Conservation (phyloP, 2,888 invertebrate species). For the Acronicta alni region DNA sequence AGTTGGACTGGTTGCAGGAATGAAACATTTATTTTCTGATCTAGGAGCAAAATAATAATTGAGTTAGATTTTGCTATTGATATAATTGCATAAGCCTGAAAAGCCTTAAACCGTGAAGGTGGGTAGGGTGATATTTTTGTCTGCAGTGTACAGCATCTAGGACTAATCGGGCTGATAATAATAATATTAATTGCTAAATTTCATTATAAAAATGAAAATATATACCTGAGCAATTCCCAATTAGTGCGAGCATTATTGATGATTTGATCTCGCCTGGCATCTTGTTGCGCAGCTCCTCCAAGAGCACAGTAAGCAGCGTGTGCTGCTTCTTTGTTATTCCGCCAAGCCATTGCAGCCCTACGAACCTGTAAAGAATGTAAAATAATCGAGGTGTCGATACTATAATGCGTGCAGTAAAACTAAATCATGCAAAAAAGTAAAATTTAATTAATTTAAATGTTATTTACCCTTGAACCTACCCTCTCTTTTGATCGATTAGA, state of each 20-base stretch:
- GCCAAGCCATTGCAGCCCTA: slow-evolving; percentile 94
- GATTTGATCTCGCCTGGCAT: slow-evolving; percentile 93
- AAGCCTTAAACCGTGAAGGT: too few species aligned
- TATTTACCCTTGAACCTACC: too few species aligned
- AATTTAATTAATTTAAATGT: too few species aligned
- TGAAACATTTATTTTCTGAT: slow-evolving; percentile 91
- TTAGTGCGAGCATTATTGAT: slow-evolving; percentile 96
- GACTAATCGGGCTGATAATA: too few species aligned
- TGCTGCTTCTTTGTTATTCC: slow-evolving; percentile 93
- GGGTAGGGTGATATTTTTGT: too few species aligned
- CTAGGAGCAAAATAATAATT: slow-evolving; percentile 69
- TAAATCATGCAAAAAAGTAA: too few species aligned
- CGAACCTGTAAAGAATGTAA: slow-evolving; percentile 83
- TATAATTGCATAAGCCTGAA: background rate
- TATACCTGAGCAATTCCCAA: slow-evolving; percentile 92
- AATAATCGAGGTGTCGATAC: too few species aligned
- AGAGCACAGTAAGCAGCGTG: slow-evolving; percentile 91
- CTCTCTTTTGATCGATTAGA: too few species aligned
- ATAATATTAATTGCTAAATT: too few species aligned
- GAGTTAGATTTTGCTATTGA: background rate
- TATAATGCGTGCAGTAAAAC: too few species aligned
- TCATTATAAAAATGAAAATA: background rate
- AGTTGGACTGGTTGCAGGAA: slow-evolving; percentile 68
- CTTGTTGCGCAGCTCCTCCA: slow-evolving; percentile 86
- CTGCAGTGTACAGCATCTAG: too few species aligned